Conservation (phyloP, 2,797 vertebrate genomes). For the Sylvia borin region DNA sequence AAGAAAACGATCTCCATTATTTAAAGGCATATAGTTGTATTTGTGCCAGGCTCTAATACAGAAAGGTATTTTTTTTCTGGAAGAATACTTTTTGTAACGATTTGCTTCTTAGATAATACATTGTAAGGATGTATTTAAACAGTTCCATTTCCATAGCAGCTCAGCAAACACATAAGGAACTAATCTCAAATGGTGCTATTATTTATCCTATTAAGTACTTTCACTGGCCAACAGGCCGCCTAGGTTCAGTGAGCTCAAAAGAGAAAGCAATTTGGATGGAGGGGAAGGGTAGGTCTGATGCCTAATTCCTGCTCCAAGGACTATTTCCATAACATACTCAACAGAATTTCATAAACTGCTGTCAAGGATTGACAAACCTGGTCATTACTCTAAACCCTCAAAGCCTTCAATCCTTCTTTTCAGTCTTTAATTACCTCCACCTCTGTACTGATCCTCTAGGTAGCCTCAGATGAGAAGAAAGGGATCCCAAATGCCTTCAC, state of each 20-base stretch:
- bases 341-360: not conserved
- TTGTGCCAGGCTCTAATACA: not conserved
- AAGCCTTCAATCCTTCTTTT: not conserved
- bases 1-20: not conserved
- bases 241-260: not conserved
- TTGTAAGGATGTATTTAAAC: not conserved
- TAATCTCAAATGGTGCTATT: not conserved
- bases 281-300: not conserved
- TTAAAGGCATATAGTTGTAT: not conserved
- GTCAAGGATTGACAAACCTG: not conserved
- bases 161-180: not conserved
- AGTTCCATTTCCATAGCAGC: not conserved
- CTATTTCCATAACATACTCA: not conserved
- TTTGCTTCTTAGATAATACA: not conserved
- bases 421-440: not conserved
- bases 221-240: not conserved
- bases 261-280: not conserved
- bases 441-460: not conserved
- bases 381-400: not conserved
- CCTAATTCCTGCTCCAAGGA: not conserved
- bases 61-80: not conserved
- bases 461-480: not conserved
- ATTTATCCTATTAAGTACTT: not conserved
- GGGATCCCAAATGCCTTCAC: rapidly evolving
- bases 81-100: not conserved